phyloP scores from a whole-genome alignment of 1,140 invertebrate genomes.

The Paracyclopina nana region DNA sequence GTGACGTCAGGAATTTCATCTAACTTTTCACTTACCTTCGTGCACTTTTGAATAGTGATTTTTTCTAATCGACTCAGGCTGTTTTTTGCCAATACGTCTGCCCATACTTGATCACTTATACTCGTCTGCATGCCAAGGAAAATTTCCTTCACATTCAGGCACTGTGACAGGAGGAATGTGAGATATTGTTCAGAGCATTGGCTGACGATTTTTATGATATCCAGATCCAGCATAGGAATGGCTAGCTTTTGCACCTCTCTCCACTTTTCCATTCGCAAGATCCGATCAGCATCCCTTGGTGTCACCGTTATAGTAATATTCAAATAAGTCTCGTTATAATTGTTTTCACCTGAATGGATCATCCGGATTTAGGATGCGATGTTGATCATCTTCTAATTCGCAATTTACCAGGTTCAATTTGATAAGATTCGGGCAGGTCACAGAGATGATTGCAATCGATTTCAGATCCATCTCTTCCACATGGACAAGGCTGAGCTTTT shows the following conservation, averaged over 20 bases:
- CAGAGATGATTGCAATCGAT: background rate
- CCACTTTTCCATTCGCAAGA: background rate
- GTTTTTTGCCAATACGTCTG: background rate
- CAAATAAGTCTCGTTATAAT: too few relatives aligned
- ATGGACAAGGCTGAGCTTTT: conserved; percentile 6
- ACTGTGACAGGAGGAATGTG: background rate
- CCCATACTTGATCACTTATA: background rate
- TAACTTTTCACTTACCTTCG: background rate
- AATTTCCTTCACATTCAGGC: conserved; percentile 7
- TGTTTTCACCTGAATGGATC: too few relatives aligned
- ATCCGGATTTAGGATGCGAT: too few relatives aligned
- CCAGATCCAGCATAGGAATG: background rate
- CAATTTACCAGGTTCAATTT: background rate
- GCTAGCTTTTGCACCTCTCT: background rate
- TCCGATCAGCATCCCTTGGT: background rate
- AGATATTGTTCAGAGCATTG: background rate
- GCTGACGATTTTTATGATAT: conserved; percentile 4
- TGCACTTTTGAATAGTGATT: conserved; percentile 8
- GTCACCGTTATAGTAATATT: too few relatives aligned
- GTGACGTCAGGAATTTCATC: too few relatives aligned
- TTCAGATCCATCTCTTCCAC: conserved; percentile 6
- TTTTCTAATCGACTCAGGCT: background rate
- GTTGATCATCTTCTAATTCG: background rate
- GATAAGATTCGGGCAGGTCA: background rate
- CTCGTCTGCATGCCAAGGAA: background rate